phyloP scores from a whole-genome alignment of 2,888 invertebrate species.

The Encarsia formosa region DNA sequence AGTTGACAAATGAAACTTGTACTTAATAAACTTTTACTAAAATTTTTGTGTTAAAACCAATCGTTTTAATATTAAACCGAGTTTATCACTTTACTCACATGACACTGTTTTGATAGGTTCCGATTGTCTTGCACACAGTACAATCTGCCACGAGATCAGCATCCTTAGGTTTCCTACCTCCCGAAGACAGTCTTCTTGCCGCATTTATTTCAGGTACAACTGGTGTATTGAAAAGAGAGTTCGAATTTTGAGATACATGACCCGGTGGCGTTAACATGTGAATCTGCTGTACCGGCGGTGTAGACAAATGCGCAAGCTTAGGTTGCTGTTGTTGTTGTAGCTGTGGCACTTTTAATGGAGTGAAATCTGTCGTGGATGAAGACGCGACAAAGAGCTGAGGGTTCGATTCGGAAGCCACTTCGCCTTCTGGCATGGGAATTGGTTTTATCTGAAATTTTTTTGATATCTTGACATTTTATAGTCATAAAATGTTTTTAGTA shows the following conservation, averaged over 20 bases:
- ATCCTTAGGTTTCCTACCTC: conserved; percentile 45
- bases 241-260: too few species aligned
- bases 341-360: conserved; percentile 46
- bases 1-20: too few species aligned
- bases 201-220: conserved; percentile 10
- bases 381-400: conserved; percentile 66
- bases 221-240: neutral
- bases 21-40: too few species aligned
- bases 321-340: conserved; percentile 35
- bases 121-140: conserved; percentile 63
- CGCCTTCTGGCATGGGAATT: conserved; percentile 74
- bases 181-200: conserved; percentile 32
- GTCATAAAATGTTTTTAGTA: neutral
- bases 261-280: neutral
- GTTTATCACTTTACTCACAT: too few species aligned
- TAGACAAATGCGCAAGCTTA: conserved; percentile 36
- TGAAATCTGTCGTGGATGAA: conserved; percentile 54
- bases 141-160: conserved; percentile 58
- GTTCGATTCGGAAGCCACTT: conserved; percentile 59
- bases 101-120: conserved; percentile 64
- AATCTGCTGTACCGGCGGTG: neutral
- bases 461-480: too few species aligned
- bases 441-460: conserved; percentile 68
- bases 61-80: too few species aligned
- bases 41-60: too few species aligned